phyloP scores from a whole-genome alignment of 2,888 invertebrate genomes.

The Epirrita christyi region DNA sequence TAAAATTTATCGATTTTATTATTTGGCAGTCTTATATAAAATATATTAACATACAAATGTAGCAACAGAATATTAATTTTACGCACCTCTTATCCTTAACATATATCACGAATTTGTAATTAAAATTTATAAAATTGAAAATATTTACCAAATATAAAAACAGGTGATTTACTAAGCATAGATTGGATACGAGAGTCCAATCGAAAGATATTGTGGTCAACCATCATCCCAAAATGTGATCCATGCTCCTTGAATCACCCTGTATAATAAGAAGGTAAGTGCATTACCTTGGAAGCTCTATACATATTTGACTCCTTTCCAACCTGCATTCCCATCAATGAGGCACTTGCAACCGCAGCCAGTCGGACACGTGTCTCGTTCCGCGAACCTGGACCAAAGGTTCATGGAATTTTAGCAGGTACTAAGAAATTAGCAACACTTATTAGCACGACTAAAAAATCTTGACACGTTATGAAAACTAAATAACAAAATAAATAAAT shows the following conservation, averaged over 20 bases:
- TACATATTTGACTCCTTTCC: conserved; percentile 75
- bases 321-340: conserved; percentile 83
- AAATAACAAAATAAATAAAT: no score
- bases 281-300: conserved; percentile 42
- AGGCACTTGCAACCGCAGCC: conserved; percentile 97
- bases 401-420: no score
- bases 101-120: conserved; percentile 17
- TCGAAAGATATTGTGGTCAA: not conserved
- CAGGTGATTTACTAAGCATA: not conserved
- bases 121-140: conserved; percentile 14
- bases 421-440: no score
- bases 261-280: conserved; percentile 1
- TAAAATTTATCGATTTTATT: conserved; percentile 56
- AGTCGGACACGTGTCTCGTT: conserved; percentile 92
- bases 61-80: conserved; percentile 31
- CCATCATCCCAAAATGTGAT: not conserved
- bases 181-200: no score
- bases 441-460: no score
- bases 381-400: conserved; percentile 66
- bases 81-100: conserved; percentile 19
- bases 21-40: conserved; percentile 61
- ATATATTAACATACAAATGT: conserved; percentile 36
- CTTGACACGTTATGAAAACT: no score
- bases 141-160: not conserved
- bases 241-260: not conserved